phyloP scores from a whole-genome alignment of 2,888 invertebrate genomes.

The Pollenia angustigena region DNA sequence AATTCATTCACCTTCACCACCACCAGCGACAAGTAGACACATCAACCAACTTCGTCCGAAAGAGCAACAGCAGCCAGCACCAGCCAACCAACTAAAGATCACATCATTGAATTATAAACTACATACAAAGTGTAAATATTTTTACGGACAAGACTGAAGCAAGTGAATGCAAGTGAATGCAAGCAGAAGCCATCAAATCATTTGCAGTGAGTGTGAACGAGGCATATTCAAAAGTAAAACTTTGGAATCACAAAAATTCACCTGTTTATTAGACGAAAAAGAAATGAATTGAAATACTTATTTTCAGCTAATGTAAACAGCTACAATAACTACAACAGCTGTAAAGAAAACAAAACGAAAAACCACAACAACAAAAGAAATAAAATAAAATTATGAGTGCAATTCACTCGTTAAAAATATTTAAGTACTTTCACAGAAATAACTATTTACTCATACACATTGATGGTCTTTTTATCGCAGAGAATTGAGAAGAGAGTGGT shows the following conservation, averaged over 20 bases:
- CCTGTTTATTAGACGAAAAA: constrained; percentile 60
- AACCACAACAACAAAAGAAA: not conserved
- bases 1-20: constrained; percentile 70
- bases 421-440: constrained; percentile 63
- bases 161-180: constrained; percentile 64
- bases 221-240: not conserved
- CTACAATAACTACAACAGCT: not conserved
- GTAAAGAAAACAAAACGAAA: not conserved
- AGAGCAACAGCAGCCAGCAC: constrained; percentile 16
- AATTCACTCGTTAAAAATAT: constrained; percentile 74
- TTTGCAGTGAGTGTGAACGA: constrained; percentile 35
- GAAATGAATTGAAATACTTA: constrained; percentile 19
- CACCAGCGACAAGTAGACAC: constrained; percentile 69
- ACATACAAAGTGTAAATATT: not conserved
- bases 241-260: constrained; percentile 57
- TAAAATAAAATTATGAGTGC: constrained; percentile 72
- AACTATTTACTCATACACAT: constrained; percentile 33
- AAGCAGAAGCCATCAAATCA: constrained; percentile 39
- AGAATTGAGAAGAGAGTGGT: constrained; percentile 21
- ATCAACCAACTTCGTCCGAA: constrained; percentile 31
- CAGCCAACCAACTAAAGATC: constrained; percentile 14
- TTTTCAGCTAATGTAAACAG: constrained; percentile 57
- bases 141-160: constrained; percentile 30
- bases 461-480: constrained; percentile 25
- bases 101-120: constrained; percentile 8